Conservation (phyloP, 2,113 vertebrate species). For the Holacanthus passer region DNA sequence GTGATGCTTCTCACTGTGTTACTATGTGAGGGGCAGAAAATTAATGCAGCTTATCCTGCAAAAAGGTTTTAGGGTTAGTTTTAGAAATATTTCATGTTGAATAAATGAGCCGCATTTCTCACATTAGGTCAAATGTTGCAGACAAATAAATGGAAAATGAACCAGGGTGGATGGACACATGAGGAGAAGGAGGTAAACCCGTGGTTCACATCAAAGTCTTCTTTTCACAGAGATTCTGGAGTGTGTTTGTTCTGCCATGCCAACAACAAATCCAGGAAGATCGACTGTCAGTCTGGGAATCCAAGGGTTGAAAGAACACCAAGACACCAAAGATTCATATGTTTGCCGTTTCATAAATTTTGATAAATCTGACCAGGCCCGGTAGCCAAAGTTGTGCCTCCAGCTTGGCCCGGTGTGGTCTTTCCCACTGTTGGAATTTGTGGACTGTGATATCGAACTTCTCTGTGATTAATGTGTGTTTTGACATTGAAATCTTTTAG, state of each 20-base stretch:
- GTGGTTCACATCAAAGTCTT: conserved; percentile 66
- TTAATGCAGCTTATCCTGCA: background rate
- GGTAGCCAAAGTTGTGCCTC: conserved; percentile 71
- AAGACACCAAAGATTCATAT: conserved; percentile 74
- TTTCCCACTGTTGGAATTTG: conserved; percentile 72
- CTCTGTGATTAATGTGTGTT: conserved; percentile 63
- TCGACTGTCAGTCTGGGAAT: conserved; percentile 67
- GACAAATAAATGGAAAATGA: conserved; percentile 3
- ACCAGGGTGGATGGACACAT: background rate
- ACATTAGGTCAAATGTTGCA: conserved; percentile 15
- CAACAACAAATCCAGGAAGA: conserved; percentile 74
- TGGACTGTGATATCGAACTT: conserved; percentile 42
- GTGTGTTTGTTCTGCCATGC: conserved; percentile 40
- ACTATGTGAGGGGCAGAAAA: background rate
- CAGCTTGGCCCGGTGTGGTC: conserved; percentile 58
- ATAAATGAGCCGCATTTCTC: background rate
- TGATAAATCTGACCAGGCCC: conserved; percentile 70
- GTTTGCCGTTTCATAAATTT: conserved; percentile 75
- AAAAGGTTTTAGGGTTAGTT: background rate
- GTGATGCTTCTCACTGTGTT: conserved; percentile 17
- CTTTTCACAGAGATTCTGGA: conserved; percentile 64
- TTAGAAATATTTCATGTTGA: background rate
- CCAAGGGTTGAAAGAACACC: conserved; percentile 75
- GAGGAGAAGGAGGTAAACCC: conserved; percentile 35
- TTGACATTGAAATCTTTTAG: conserved; percentile 61